These are phyloP conservation scores for Channa maculata DNA, from an alignment of 2,113 vertebrate genomes.

Conservation along the genomic window DNA sequence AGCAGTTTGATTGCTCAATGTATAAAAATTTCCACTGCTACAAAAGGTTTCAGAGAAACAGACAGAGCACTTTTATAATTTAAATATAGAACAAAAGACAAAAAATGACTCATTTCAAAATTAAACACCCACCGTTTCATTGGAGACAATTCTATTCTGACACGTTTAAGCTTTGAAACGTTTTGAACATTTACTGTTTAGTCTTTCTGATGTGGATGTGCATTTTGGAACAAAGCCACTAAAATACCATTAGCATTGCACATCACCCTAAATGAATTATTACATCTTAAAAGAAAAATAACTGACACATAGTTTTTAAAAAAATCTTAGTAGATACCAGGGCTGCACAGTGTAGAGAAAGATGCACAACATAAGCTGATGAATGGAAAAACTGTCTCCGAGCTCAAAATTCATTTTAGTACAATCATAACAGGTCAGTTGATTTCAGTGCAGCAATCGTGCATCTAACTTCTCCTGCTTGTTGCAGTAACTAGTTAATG, in stretches of 20 bases:
- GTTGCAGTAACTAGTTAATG: too few relatives aligned
- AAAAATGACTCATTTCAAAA: too few relatives aligned
- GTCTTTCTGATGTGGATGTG: not conserved
- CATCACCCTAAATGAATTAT: slow-evolving; percentile 28
- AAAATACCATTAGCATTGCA: slow-evolving; percentile 56
- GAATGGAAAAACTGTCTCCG: too few relatives aligned
- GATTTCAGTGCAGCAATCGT: too few relatives aligned
- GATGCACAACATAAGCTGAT: not conserved
- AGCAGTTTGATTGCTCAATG: slow-evolving; percentile 18
- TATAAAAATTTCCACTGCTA: slow-evolving; percentile 44
- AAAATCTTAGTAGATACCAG: not conserved
- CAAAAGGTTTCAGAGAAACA: slow-evolving; percentile 17
- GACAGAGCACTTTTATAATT: too few relatives aligned
- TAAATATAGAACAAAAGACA: too few relatives aligned
- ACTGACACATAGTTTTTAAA: too few relatives aligned
- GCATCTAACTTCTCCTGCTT: too few relatives aligned
- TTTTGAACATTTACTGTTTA: too few relatives aligned
- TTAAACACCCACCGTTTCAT: not conserved
- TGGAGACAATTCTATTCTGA: not conserved
- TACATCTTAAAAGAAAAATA: not conserved
- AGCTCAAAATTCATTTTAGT: too few relatives aligned
- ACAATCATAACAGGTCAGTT: too few relatives aligned
- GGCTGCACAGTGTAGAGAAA: not conserved
- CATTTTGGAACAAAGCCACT: slow-evolving; percentile 17
- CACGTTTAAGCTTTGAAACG: too few relatives aligned